These are phyloP conservation scores for Sturnus vulgaris DNA, from an alignment of 2,113 vertebrate species.

Conservation along the genomic window DNA sequence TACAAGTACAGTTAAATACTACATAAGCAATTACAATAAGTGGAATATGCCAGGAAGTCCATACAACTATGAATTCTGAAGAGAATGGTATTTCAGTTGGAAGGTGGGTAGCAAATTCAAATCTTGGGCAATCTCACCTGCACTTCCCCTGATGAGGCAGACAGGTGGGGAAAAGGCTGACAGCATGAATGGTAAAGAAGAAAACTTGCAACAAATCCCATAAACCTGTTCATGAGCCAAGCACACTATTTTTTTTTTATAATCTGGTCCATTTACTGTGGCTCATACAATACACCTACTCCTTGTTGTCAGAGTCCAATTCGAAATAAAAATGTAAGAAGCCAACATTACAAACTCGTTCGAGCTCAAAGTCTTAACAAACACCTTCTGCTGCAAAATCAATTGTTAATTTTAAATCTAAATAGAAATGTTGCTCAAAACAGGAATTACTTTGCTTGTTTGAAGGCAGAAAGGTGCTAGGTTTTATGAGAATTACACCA, in stretches of 20 bases:
- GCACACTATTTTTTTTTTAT: neutral
- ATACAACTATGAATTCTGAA: neutral
- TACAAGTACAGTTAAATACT: neutral
- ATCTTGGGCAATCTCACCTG: neutral
- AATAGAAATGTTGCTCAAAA: neutral
- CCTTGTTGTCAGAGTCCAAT: neutral
- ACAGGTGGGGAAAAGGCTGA: neutral
- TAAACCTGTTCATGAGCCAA: neutral
- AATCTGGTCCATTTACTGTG: neutral
- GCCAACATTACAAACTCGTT: neutral
- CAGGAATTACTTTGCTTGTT: neutral
- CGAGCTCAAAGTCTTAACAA: neutral
- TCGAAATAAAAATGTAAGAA: neutral
- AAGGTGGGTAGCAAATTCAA: neutral
- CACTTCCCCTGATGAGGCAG: neutral
- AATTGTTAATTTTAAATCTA: neutral
- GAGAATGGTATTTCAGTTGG: neutral
- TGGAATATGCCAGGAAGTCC: neutral
- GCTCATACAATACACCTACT: neutral
- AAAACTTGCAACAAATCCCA: neutral
- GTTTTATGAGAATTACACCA: neutral
- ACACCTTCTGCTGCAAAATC: neutral
- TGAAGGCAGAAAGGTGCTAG: neutral
- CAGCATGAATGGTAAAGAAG: rapidly evolving
- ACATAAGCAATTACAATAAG: neutral